Evolutionary conservation across 2,113 vertebrate species (phyloP), one percentile per base, ranked within the genome.

Genomic region (Psittacula cyanocephala): DNA sequence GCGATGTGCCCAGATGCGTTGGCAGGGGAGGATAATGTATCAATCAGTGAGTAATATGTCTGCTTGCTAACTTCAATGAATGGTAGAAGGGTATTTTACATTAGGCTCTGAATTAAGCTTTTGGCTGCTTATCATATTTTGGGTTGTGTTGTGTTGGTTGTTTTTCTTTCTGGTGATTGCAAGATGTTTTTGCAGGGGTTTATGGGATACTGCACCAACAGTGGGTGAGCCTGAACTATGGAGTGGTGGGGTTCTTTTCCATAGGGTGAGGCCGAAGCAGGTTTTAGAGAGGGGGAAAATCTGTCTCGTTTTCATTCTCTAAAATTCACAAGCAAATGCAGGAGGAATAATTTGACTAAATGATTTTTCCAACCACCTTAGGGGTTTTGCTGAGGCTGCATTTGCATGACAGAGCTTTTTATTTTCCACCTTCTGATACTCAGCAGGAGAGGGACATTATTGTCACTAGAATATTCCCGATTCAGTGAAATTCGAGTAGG

Each of bases 1-100:
- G 88, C 0, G 13, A 96, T 82, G 78, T 82, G 88, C 92, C 96
- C 95, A 96, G 96, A 95, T 96, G 96, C 47, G 17, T 92, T 96
- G 96, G 95, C 91, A 93, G 91, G 77, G 72, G 86, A 95, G 88
- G 93, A 93, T 96, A 93, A 93, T 96, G 91, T 74, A 96, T 96
- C 96, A 96, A 88, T 96, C 93, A 93, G 92, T 78, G 95, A 96
- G 63, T 93, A 94, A 96, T 89, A 89, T 5, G 67, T 92, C 94
- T 96, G 70, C 92, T 88, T 85, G 75, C 88, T 94, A 59, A 59
- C 83, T 77, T 88, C 46, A 2, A 8, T 77, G 92, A 93, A 82
- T 0, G 7, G 74, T 55, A 62, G 93, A 44, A 90, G 65, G 69
- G 23, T 77, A 83, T 86, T 86, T 94, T 44, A 60, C 72, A 71